These are phyloP conservation scores for Mystacides longicornis DNA, from an alignment of 2,888 invertebrate genomes.

Conservation along the genomic window DNA sequence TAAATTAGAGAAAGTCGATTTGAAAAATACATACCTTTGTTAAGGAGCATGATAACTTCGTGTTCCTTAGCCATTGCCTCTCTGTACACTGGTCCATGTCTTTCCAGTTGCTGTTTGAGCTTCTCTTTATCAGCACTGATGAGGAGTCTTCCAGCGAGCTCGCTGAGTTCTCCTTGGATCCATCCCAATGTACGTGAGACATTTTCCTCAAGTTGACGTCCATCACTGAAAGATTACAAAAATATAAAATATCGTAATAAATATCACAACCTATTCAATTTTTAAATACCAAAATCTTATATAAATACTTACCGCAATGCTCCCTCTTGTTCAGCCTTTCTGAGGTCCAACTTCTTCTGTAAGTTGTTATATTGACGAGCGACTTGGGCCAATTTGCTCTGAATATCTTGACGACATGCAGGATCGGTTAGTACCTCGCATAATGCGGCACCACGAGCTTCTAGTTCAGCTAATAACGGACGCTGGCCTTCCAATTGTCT, in stretches of 20 bases:
- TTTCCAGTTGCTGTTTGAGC: constrained; percentile 78
- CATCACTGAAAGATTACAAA: constrained; percentile 53
- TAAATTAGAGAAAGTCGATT: constrained; percentile 2
- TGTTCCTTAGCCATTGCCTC: constrained; percentile 85
- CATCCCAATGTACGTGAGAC: constrained; percentile 86
- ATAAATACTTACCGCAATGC: constrained; percentile 49
- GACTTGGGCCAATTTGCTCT: constrained; percentile 78
- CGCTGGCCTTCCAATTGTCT: constrained; percentile 83
- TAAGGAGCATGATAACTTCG: constrained; percentile 88
- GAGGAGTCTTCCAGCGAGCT: constrained; percentile 66
- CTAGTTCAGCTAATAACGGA: constrained; percentile 79
- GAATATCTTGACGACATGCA: constrained; percentile 83
- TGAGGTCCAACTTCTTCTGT: constrained; percentile 82
- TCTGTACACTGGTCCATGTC: constrained; percentile 83
- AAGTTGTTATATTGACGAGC: constrained; percentile 81
- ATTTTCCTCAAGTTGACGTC: constrained; percentile 81
- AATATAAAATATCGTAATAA: not conserved
- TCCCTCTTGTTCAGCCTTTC: constrained; percentile 85
- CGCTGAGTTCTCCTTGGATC: constrained; percentile 73
- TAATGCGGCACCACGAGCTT: constrained; percentile 82
- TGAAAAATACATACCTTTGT: constrained; percentile 84
- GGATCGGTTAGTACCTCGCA: constrained; percentile 85
- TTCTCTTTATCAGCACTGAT: constrained; percentile 82
- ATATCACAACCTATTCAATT: not conserved
- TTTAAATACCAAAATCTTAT: not conserved